These are phyloP conservation scores for Liparis tanakae DNA, from an alignment of 2,797 vertebrate genomes.

Conservation along the genomic window DNA sequence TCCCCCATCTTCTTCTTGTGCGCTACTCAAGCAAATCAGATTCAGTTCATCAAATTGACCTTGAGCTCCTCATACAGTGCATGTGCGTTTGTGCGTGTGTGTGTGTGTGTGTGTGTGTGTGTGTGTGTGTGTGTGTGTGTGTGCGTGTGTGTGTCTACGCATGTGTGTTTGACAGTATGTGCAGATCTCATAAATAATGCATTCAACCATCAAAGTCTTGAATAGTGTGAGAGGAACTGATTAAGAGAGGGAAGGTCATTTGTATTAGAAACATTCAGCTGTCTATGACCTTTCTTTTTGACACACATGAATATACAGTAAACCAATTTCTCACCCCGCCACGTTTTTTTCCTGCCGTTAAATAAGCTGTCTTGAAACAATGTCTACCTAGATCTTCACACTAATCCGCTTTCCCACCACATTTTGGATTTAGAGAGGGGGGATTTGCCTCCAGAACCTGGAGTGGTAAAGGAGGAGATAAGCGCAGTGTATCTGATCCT, in stretches of 20 bases:
- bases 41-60: slow-evolving; percentile 55
- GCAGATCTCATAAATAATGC: slow-evolving; percentile 38
- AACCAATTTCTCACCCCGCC: not conserved
- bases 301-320: not conserved
- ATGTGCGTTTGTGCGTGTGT: slow-evolving; percentile 13
- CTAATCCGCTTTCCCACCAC: slow-evolving; percentile 49
- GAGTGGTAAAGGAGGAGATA: slow-evolving; percentile 47
- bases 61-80: slow-evolving; percentile 40
- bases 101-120: not conserved
- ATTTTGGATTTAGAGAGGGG: slow-evolving; percentile 44
- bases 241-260: not conserved
- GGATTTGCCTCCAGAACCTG: slow-evolving; percentile 54
- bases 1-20: slow-evolving; percentile 14
- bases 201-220: slow-evolving; percentile 13
- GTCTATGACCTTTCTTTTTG: not conserved
- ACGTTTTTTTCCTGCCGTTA: not conserved
- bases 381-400: slow-evolving; percentile 29
- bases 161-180: slow-evolving; percentile 9
- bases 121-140: too few species aligned
- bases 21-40: slow-evolving; percentile 42
- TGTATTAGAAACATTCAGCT: slow-evolving; percentile 13
- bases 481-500: slow-evolving; percentile 60
- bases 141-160: not conserved
- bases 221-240: slow-evolving; percentile 1
- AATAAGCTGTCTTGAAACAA: slow-evolving; percentile 40